These are phyloP conservation scores for Pseudochirops corinnae DNA, from an alignment of 2,797 vertebrate genomes.

Conservation along the genomic window DNA sequence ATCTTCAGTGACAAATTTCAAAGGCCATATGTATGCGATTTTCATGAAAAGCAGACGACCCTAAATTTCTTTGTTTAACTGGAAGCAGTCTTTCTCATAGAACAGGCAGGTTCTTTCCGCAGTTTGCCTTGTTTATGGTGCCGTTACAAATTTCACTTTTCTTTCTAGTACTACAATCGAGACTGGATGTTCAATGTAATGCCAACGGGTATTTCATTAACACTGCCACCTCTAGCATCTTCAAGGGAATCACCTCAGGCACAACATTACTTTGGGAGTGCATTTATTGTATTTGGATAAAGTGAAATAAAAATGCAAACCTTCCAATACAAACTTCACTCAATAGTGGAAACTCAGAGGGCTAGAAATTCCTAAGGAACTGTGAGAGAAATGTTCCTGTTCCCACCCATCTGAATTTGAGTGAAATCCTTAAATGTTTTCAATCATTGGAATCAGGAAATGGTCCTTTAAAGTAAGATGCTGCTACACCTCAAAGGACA, in stretches of 20 bases:
- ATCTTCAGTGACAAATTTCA: constrained; percentile 89
- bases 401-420: neutral
- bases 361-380: constrained; percentile 43
- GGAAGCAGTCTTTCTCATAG: constrained; percentile 79
- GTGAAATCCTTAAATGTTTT: constrained; percentile 14
- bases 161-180: constrained; percentile 60
- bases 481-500: constrained; percentile 20
- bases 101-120: constrained; percentile 76
- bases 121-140: constrained; percentile 78
- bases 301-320: constrained; percentile 60
- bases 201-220: constrained; percentile 58
- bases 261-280: constrained; percentile 19
- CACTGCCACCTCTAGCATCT: constrained; percentile 58
- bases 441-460: constrained; percentile 51
- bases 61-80: constrained; percentile 89
- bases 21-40: constrained; percentile 87
- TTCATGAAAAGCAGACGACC: constrained; percentile 85
- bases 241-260: constrained; percentile 58
- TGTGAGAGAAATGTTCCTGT: neutral
- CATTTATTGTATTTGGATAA: constrained; percentile 55
- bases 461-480: constrained; percentile 38
- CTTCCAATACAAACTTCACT: constrained; percentile 31
- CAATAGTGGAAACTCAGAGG: neutral
- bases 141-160: constrained; percentile 68
- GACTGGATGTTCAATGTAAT: constrained; percentile 55